phyloP scores from a whole-genome alignment of 2,797 vertebrate genomes.

The Squalus acanthias region DNA sequence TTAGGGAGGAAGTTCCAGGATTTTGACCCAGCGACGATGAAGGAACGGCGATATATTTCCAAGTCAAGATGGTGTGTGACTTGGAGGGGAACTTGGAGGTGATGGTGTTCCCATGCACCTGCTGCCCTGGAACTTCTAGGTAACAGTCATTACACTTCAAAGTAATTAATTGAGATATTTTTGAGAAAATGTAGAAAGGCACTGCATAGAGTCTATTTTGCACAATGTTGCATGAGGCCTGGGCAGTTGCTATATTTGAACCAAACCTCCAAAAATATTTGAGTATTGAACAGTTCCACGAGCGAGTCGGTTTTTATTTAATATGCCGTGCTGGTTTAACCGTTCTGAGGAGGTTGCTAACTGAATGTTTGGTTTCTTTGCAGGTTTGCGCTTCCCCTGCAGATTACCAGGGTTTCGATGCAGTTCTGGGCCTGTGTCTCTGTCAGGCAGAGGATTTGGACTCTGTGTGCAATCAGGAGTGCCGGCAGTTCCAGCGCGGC shows the following conservation, averaged over 20 bases:
- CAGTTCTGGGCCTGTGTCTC: slow-evolving; percentile 72
- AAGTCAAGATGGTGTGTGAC: too few relatives aligned
- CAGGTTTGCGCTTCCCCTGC: slow-evolving; percentile 71
- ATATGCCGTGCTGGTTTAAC: background rate
- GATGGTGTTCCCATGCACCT: too few relatives aligned
- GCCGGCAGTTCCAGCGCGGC: slow-evolving; percentile 48
- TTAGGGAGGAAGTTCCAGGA: too few relatives aligned
- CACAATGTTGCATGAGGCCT: background rate
- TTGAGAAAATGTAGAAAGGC: background rate
- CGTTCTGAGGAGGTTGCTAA: background rate
- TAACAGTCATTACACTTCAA: background rate
- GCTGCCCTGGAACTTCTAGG: too few relatives aligned
- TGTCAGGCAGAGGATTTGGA: slow-evolving; percentile 59
- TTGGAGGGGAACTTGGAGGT: too few relatives aligned
- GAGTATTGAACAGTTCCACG: background rate
- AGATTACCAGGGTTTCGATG: slow-evolving; percentile 69
- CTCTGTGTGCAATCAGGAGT: slow-evolving; percentile 56
- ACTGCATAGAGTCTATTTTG: background rate
- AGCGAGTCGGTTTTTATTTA: background rate
- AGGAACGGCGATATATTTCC: too few relatives aligned
- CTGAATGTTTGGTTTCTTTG: background rate
- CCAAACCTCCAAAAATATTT: background rate
- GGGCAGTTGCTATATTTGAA: background rate
- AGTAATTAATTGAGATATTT: background rate
- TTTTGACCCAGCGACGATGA: too few relatives aligned